phyloP scores from a whole-genome alignment of 2,113 vertebrate species.

The Prionailurus viverrinus region DNA sequence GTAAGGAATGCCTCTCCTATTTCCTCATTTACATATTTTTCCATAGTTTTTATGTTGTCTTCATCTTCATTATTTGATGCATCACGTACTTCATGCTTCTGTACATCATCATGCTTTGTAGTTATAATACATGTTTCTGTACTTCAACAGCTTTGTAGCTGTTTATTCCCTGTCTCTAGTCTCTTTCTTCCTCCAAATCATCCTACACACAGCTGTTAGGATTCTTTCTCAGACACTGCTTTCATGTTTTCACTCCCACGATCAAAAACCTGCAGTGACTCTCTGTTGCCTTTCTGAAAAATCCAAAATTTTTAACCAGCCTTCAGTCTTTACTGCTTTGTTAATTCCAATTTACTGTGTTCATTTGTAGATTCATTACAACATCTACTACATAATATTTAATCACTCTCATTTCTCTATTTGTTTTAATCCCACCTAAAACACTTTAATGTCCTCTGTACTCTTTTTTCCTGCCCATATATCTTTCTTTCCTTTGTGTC shows the following conservation, averaged over 20 bases:
- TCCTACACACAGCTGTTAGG: slow-evolving; percentile 71
- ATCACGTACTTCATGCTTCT: neutral
- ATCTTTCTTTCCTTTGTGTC: neutral
- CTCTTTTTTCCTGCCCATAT: neutral
- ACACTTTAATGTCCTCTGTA: neutral
- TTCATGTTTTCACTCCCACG: slow-evolving; percentile 39
- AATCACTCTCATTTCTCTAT: neutral
- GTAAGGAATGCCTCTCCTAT: neutral
- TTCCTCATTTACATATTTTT: neutral
- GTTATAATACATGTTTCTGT: neutral
- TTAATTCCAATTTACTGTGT: slow-evolving; percentile 6
- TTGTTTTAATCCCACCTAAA: neutral
- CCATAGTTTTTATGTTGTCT: neutral
- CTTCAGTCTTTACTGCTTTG: slow-evolving; percentile 50
- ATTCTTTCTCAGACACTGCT: slow-evolving; percentile 55
- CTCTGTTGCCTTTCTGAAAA: slow-evolving; percentile 45
- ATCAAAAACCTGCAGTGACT: slow-evolving; percentile 30
- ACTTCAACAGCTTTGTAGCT: slow-evolving; percentile 24
- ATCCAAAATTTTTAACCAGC: neutral
- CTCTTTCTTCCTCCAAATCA: neutral
- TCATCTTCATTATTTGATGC: neutral
- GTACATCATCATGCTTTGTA: neutral
- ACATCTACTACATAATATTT: slow-evolving; percentile 15
- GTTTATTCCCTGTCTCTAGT: slow-evolving; percentile 41
- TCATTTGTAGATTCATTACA: slow-evolving; percentile 43